These are phyloP conservation scores for Odontomachus brunneus DNA, from an alignment of 1,140 invertebrate species.

Conservation along the genomic window DNA sequence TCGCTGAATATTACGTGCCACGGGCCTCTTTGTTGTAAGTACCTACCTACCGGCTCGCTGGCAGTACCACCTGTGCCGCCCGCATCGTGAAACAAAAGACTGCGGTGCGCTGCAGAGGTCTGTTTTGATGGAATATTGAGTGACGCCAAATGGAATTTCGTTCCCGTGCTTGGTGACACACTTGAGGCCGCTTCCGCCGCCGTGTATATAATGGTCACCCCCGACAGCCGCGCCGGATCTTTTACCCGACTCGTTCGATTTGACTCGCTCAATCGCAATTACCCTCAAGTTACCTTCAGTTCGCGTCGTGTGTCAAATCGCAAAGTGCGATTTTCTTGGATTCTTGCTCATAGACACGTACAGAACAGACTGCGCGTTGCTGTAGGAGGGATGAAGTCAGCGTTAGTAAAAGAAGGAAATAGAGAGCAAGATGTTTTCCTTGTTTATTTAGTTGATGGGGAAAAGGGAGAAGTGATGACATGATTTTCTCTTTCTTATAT, in stretches of 20 bases:
- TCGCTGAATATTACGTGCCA: constrained; percentile 52
- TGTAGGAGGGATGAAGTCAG: too few species aligned
- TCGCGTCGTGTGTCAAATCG: too few species aligned
- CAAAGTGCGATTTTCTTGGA: too few species aligned
- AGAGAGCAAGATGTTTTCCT: too few species aligned
- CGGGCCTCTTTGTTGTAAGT: constrained; percentile 69
- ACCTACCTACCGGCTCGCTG: constrained; percentile 52
- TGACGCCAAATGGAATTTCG: constrained; percentile 75
- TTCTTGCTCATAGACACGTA: too few species aligned
- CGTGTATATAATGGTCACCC: neutral
- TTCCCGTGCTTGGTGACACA: constrained; percentile 67
- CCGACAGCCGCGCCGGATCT: neutral
- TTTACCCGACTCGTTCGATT: neutral
- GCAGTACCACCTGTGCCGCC: constrained; percentile 73
- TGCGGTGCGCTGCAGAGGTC: constrained; percentile 28
- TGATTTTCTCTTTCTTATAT: too few species aligned
- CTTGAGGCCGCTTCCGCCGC: constrained; percentile 20
- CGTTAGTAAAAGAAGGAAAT: too few species aligned
- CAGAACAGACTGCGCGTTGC: too few species aligned
- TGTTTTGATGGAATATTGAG: constrained; percentile 77
- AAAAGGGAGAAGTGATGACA: too few species aligned
- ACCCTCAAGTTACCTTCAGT: too few species aligned
- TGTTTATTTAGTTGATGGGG: too few species aligned
- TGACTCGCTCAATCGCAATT: neutral
- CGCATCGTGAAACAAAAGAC: constrained; percentile 77